Conservation (phyloP, 2,797 vertebrate genomes). For the Pterois miles region DNA sequence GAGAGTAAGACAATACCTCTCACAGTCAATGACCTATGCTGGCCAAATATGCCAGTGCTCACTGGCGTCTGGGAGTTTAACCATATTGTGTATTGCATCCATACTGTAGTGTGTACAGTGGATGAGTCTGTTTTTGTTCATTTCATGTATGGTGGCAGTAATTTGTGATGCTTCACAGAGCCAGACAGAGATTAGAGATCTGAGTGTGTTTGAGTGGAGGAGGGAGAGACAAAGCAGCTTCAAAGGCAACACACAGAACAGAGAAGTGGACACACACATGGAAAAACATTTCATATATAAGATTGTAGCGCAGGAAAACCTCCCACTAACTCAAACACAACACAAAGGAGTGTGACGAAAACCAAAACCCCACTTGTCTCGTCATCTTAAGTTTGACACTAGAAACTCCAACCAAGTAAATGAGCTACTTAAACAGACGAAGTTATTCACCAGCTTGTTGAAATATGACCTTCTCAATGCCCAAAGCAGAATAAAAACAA, state of each 20-base stretch:
- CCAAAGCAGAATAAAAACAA: background rate
- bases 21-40: conserved; percentile 52
- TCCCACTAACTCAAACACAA: conserved; percentile 15
- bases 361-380: conserved; percentile 27
- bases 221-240: conserved; percentile 28
- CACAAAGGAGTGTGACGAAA: conserved; percentile 41
- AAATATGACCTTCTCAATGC: background rate
- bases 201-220: conserved; percentile 23
- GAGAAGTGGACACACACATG: conserved; percentile 33
- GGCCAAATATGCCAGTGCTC: conserved; percentile 34
- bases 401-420: background rate
- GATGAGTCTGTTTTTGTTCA: conserved; percentile 14
- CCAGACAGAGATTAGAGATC: conserved; percentile 30
- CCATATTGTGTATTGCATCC: conserved; percentile 5
- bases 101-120: conserved; percentile 14
- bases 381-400: background rate
- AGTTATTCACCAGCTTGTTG: background rate
- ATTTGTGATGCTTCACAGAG: conserved; percentile 59
- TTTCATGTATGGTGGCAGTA: conserved; percentile 42
- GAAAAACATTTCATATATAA: background rate
- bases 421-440: background rate
- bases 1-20: conserved; percentile 54
- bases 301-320: conserved; percentile 7
- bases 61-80: conserved; percentile 14
- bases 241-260: conserved; percentile 50